A percentile compares a stretch with the other conserved stretches of the same genome.
These are phyloP conservation scores for Pyrocoelia pectoralis DNA, from an alignment of 2,888 invertebrate genomes.

Conservation along the genomic window DNA sequence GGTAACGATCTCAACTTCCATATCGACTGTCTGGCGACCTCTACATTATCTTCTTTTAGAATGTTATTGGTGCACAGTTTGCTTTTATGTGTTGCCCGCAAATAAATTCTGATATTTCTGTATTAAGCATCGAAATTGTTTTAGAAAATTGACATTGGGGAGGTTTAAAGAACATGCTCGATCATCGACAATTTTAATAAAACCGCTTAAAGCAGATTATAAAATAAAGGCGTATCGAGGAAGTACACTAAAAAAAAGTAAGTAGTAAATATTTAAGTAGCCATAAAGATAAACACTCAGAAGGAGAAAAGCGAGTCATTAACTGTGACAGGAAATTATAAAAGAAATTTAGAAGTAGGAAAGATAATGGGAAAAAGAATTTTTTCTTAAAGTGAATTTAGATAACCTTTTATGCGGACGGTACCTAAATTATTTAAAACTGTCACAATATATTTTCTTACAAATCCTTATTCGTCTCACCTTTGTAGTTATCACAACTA, in stretches of 20 bases:
- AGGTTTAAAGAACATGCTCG: neutral
- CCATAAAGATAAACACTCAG: constrained; percentile 24
- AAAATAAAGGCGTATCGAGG: constrained; percentile 17
- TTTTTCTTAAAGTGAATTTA: constrained; percentile 18
- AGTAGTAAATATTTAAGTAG: constrained; percentile 21
- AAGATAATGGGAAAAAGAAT: constrained; percentile 18
- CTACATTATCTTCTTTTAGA: constrained; percentile 19
- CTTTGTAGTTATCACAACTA: too few relatives aligned
- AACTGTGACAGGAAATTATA: constrained; percentile 25
- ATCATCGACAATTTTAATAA: too few relatives aligned
- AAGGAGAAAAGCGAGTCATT: constrained; percentile 22
- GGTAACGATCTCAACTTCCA: constrained; percentile 44
- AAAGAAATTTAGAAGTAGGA: constrained; percentile 19
- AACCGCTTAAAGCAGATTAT: constrained; percentile 9
- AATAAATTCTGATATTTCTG: constrained; percentile 1
- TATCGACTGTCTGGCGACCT: constrained; percentile 27
- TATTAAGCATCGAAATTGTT: constrained; percentile 8
- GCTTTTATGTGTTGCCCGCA: constrained; percentile 4
- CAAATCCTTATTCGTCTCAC: too few relatives aligned
- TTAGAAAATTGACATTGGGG: neutral
- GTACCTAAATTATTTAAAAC: neutral
- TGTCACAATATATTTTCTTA: neutral
- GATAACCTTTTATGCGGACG: neutral
- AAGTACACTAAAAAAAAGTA: neutral
- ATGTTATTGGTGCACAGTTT: constrained; percentile 16